Base-by-base conservation (phyloP, 1,140 invertebrate genomes). In the Dendroctonus valens region DNA sequence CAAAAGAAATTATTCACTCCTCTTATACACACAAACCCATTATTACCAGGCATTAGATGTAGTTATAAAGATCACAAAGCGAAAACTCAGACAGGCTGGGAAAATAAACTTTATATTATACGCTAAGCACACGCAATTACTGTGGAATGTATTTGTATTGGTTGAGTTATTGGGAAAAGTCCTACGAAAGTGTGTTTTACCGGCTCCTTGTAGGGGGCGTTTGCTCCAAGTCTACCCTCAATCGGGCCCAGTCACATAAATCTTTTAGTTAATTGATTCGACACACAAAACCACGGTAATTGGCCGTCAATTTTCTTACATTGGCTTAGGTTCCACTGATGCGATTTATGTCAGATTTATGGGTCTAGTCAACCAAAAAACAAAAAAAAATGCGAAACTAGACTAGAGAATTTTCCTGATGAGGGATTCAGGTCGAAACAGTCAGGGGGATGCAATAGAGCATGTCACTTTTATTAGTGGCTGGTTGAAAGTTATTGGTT, bases 21-120 rank as follows among this genome's bases (percentile, higher is more conserved):
- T 55, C 12, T 14, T 57, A 8, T 57, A 14, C 9, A 57, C 40
- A 57, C 54, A 42, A 39, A 15, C 54, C 39, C 26, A 41, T 14
- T 41, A 54, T 54, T 54, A 57, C 54, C 6, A 42, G 11, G 40
- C 54, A 57, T 42, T 42, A 57, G 39, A 57, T 41, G 40, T 42
- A 42, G 54, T 57, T 41, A 57, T 50, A 40, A 57, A 57, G 54
- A 57, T 57, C 12, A 57, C 40, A 41, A 26, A 54, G 37, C 26
- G 26, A 38, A 50, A 57, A 57, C 15, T 57, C 39, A 57, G 39
- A 57, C 54, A 57, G 54, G 54, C 54, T 57, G 40, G 54, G 39
- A 57, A 57, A 57, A 57, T 41, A 57, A 57, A 57, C 26, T 57
- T 57, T 40, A 54, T 54, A 57, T 41, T 42, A 42, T 57, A 14